phyloP scores from a whole-genome alignment of 1,140 invertebrate genomes.

The Scaptodrosophila lebanonensis region DNA sequence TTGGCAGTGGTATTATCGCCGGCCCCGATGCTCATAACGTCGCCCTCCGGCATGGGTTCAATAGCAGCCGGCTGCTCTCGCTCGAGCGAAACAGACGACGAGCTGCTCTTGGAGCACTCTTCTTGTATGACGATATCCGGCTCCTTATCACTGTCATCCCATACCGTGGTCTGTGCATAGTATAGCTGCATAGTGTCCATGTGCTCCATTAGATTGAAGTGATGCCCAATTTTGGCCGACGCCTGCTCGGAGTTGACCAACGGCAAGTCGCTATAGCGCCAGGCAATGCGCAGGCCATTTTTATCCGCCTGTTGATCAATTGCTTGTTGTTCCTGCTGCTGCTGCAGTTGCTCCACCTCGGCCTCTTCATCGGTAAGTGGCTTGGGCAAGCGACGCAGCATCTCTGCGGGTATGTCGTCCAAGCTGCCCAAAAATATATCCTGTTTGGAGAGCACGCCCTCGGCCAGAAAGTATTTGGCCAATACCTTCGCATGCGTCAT shows the following conservation, averaged over 20 bases:
- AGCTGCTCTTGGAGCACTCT: conserved; percentile 35
- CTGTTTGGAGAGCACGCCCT: conserved; percentile 86
- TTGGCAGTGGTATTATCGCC: conserved; percentile 20
- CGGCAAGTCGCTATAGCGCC: conserved; percentile 88
- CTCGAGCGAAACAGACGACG: conserved; percentile 28
- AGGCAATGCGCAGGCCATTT: conserved; percentile 89
- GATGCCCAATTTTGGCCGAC: conserved; percentile 80
- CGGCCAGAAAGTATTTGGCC: conserved; percentile 89
- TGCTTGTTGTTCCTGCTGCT: conserved; percentile 36
- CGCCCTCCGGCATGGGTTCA: conserved; percentile 10
- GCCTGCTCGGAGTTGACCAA: conserved; percentile 80
- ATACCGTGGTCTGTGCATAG: conserved; percentile 78
- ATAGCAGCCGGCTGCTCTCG: conserved; percentile 12
- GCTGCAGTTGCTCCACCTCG: conserved; percentile 30
- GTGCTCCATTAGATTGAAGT: conserved; percentile 87
- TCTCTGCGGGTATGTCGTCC: conserved; percentile 82
- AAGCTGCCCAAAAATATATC: conserved; percentile 84
- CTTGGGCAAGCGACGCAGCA: conserved; percentile 79
- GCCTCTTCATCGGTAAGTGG: conserved; percentile 64
- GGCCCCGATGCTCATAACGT: background rate
- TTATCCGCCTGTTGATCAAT: conserved; percentile 31
- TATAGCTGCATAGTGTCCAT: conserved; percentile 82
- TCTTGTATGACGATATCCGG: conserved; percentile 36
- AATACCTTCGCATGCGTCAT: conserved; percentile 86
- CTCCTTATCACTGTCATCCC: conserved; percentile 56